Percentiles rank a stretch among this genome's conserved stretches.
phyloP scores from a whole-genome alignment of 2,888 invertebrate genomes.

The Gisinianus flammeolus region DNA sequence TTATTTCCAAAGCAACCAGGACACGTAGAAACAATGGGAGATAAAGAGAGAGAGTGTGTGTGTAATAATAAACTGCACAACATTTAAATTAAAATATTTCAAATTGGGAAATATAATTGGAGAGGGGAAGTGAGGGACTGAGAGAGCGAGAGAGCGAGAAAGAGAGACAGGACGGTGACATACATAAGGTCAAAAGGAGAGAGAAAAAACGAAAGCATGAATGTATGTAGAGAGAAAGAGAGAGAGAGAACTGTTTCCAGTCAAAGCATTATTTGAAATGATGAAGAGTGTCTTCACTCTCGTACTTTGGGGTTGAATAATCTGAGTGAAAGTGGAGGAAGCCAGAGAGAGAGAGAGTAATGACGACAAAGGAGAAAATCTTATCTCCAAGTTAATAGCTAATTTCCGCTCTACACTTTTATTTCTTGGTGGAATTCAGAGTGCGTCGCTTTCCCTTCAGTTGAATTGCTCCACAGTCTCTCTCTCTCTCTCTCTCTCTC shows the following conservation, averaged over 20 bases:
- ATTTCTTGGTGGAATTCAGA: conserved; percentile 8
- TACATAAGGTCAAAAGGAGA: neutral
- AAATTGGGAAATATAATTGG: no score
- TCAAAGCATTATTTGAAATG: neutral
- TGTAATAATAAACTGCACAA: no score
- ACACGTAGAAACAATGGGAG: neutral
- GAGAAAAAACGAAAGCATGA: neutral
- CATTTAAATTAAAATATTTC: no score
- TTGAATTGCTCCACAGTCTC: neutral
- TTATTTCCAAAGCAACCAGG: neutral
- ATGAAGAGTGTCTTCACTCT: neutral
- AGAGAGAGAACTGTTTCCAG: neutral
- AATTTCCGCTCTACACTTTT: conserved; percentile 22
- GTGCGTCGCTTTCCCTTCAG: neutral
- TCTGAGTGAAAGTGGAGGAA: neutral
- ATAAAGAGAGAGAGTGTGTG: neutral
- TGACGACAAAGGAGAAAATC: conserved; percentile 16
- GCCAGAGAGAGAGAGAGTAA: neutral
- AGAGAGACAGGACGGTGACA: no score
- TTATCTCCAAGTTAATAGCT: conserved; percentile 29
- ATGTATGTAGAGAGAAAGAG: neutral
- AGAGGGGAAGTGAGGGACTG: neutral
- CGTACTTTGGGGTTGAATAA: neutral
- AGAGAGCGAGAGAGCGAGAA: neutral
- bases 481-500: neutral